Evolutionary conservation across 2,888 invertebrate genomes (phyloP), one percentile per base, ranked within the genome.

Genomic region (Leptarthrus brevirostris): DNA sequence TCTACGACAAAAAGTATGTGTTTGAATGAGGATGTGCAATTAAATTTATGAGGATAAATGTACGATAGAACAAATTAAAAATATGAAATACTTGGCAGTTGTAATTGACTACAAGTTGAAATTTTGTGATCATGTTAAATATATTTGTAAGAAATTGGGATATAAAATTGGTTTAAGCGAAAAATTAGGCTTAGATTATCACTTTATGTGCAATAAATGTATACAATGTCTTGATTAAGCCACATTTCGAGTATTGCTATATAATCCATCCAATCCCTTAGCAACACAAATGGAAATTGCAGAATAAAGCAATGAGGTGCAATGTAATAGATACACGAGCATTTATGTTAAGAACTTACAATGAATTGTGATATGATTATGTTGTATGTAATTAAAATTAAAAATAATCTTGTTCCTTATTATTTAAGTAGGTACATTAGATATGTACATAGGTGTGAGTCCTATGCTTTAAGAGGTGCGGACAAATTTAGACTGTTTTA

Each of bases 131-230:
- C 61, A 20, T 14, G 20, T 18, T 40, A 12, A 12, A 5, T 61
- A 20, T 20, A 40, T 40, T 18, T 36, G 12, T 22, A 61, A 61
- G 12, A 61, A 61, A 22, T 20, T 53, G 20, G 22, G 3, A 18
- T 12, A 61, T 10, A 36, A 34, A 61, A 61, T 61, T 18, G 61
- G 20, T 40, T 61, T 61, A 10, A 36, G 10, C 2, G 40, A 36
- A 40, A 20, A 61, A 61, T 61, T 18, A 61, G 44, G 14, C 10
- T 61, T 18, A 3, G 40, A 61, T n/a, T n/a, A n/a, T n/a, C n/a
- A n/a, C n/a, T n/a, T n/a, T n/a, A n/a, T n/a, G n/a, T n/a, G n/a
- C n/a, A n/a, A n/a, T n/a, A n/a, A n/a, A n/a, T n/a, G n/a, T n/a
- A n/a, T n/a, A n/a, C n/a, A n/a, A n/a, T 22, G 20, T 40, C 20